Evolutionary conservation across 2,113 vertebrate genomes (phyloP).

Genomic region (Chlamydotis undulata): DNA sequence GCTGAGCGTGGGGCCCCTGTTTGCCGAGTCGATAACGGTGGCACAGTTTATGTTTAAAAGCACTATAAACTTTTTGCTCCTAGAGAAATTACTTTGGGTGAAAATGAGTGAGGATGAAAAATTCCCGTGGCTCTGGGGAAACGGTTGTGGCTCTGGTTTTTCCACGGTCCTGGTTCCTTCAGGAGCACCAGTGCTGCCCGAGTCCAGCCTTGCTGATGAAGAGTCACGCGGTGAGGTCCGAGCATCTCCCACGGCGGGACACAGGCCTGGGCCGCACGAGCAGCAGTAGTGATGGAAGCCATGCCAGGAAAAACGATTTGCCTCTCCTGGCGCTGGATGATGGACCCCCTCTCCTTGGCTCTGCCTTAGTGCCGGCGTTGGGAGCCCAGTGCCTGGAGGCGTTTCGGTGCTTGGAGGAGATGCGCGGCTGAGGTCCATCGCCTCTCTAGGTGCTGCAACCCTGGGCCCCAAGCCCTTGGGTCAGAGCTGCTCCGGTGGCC

Average conservation of each 20-base stretch:
- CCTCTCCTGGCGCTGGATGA: background rate
- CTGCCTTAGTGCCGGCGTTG: accelerated
- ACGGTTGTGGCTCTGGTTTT: background rate
- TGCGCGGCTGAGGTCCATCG: accelerated
- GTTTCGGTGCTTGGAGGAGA: accelerated
- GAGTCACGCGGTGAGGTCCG: accelerated
- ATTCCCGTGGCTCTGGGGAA: background rate
- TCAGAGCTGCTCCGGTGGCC: accelerated
- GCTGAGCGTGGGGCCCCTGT: background rate
- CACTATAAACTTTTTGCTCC: background rate
- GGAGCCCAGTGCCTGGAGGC: accelerated
- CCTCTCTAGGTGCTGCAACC: background rate
- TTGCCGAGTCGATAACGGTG: background rate
- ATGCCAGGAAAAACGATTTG: accelerated
- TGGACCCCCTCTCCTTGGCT: accelerated
- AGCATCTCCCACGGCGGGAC: background rate
- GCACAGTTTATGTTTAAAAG: background rate
- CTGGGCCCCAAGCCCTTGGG: accelerated
- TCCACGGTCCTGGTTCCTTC: background rate
- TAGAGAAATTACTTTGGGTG: background rate
- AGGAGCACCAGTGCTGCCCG: accelerated
- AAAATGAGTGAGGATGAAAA: background rate
- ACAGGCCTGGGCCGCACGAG: background rate
- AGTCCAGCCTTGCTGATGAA: background rate
- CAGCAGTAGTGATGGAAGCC: background rate